Evolutionary conservation across 1,140 invertebrate species (phyloP), one percentile per base, ranked within the genome.

Genomic region (Drosophila watanabei): DNA sequence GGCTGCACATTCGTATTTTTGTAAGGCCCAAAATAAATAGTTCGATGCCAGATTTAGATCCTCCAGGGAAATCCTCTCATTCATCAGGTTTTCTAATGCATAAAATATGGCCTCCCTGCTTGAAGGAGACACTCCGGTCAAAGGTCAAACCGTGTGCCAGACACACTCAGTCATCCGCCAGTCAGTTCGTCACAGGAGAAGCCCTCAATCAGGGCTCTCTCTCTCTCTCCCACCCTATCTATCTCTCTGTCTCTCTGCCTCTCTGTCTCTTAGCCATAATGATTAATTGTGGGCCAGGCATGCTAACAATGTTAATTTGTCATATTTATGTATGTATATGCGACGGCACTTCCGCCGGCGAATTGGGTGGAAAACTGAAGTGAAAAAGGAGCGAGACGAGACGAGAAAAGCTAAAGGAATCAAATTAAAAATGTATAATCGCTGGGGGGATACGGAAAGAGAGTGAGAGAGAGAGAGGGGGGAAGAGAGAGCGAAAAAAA

Each of bases 381-480:
- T 57, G 39, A 43, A 18, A 30, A 24, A 6, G 59, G 16, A 18
- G n/a, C 58, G 10, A 57, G 41, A 32, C 52, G 72, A 80, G 79
- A 54, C 63, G 59, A 59, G 69, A 52, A 48, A 49, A 73, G 71
- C 73, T 69, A 72, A 69, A 82, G 78, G 73, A 89, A 89, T 90
- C 85, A 89, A 89, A 88, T 88, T 88, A 90, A 89, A 90, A 89
- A 89, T 89, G 81, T 90, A 89, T 90, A 90, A 90, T 89, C 86
- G 79, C 86, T 80, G 60, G 58, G 32, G 63, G 68, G 58, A 75
- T 76, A 68, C 48, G 2, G 32, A 20, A 30, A 54, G 18, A 63
- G 20, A 14, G n/a, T 18, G 7, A 18, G 14, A 16, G 8, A 5
- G 48, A 28, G 1, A 16, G 4, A 46, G 5, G 35, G 16, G n/a